phyloP scores from a whole-genome alignment of 2,113 vertebrate genomes.

The Mirza zaza region DNA sequence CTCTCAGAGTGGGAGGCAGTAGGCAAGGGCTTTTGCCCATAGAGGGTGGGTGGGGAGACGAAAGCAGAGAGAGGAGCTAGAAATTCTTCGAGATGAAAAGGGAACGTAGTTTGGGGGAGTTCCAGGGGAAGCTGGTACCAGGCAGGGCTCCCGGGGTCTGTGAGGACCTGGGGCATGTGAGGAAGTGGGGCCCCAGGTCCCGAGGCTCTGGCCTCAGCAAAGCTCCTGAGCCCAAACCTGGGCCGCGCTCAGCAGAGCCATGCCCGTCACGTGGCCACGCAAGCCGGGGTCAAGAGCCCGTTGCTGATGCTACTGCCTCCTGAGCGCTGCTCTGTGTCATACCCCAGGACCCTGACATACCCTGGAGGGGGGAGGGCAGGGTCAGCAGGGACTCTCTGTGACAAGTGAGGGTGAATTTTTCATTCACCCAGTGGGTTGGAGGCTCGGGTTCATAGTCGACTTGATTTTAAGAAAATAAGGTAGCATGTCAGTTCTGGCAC shows the following conservation, averaged over 20 bases:
- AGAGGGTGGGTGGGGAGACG: background rate
- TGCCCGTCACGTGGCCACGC: rapidly evolving
- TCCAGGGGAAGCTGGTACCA: background rate
- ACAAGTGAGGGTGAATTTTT: background rate
- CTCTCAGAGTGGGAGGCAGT: background rate
- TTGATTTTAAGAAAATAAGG: background rate
- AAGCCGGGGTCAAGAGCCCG: background rate
- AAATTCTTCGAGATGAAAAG: background rate
- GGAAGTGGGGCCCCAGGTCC: no score
- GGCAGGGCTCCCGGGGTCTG: background rate
- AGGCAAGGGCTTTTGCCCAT: background rate
- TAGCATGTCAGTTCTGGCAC: background rate
- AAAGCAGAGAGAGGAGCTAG: background rate
- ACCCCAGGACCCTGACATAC: background rate
- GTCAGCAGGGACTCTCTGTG: background rate
- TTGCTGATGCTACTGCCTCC: no score
- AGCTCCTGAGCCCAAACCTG: background rate
- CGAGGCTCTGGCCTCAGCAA: background rate
- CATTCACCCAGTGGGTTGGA: background rate
- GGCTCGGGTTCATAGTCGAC: background rate
- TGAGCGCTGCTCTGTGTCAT: background rate
- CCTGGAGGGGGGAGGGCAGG: background rate
- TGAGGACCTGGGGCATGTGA: background rate
- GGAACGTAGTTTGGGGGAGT: background rate
- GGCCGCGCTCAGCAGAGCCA: background rate